A percentile compares a stretch with the other conserved stretches of the same genome.
These are phyloP conservation scores for Stenopsyche tienmushanensis DNA, from an alignment of 1,140 invertebrate species.

Conservation along the genomic window DNA sequence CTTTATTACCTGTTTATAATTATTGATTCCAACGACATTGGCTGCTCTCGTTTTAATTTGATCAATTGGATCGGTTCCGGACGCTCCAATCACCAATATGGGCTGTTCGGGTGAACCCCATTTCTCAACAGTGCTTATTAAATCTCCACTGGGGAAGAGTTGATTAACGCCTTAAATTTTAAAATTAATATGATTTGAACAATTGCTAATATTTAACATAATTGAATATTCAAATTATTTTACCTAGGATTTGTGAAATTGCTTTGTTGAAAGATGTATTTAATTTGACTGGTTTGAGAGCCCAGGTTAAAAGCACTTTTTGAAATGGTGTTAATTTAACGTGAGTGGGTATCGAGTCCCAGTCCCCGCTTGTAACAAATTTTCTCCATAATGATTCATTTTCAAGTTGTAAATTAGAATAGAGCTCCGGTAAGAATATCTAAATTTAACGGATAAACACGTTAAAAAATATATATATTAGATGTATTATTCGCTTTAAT, in stretches of 20 bases:
- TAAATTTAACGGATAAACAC: constrained; percentile 25
- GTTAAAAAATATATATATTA: constrained; percentile 18
- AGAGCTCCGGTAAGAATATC: constrained; percentile 44
- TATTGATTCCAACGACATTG: constrained; percentile 56
- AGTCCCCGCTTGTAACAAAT: constrained; percentile 42
- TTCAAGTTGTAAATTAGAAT: constrained; percentile 44
- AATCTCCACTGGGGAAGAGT: constrained; percentile 44
- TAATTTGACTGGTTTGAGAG: constrained; percentile 79
- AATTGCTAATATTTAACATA: constrained; percentile 9
- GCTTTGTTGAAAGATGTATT: constrained; percentile 64
- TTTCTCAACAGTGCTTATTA: constrained; percentile 46
- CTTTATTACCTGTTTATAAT: constrained; percentile 60
- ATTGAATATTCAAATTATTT: constrained; percentile 27
- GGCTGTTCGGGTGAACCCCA: constrained; percentile 58
- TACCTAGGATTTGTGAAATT: constrained; percentile 67
- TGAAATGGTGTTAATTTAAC: constrained; percentile 74
- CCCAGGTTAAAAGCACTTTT: constrained; percentile 78
- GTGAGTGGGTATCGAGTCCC: constrained; percentile 51
- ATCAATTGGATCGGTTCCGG: constrained; percentile 81
- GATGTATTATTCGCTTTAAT: constrained; percentile 22
- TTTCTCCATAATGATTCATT: constrained; percentile 48
- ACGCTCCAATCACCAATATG: constrained; percentile 72
- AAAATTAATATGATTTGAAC: too few relatives aligned
- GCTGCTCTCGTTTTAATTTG: constrained; percentile 70
- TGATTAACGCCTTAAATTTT: constrained; percentile 39